These are phyloP conservation scores for Pagrus major DNA, from an alignment of 2,113 vertebrate genomes.

Conservation along the genomic window DNA sequence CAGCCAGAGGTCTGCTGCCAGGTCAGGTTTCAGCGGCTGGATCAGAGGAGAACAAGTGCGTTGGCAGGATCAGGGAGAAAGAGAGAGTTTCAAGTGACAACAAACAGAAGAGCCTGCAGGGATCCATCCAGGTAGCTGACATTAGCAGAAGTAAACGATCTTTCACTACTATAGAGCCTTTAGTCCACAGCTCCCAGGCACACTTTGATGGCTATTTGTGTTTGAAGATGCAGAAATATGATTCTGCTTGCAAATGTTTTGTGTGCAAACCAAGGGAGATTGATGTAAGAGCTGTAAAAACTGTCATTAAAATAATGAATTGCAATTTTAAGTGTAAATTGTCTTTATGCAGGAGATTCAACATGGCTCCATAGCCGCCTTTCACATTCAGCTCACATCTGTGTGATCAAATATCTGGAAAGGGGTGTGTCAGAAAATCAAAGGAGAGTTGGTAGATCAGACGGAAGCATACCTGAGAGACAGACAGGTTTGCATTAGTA, in stretches of 20 bases:
- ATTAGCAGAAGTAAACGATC: slow-evolving; percentile 12
- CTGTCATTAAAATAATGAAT: background rate
- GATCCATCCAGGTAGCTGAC: background rate
- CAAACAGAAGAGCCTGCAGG: slow-evolving; percentile 51
- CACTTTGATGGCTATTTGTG: slow-evolving; percentile 9
- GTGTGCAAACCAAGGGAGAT: background rate
- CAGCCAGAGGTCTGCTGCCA: slow-evolving; percentile 62
- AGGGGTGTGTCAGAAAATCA: background rate
- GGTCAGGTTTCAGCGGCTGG: slow-evolving; percentile 70
- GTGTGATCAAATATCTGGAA: slow-evolving; percentile 16
- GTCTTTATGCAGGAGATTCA: background rate
- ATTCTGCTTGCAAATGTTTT: background rate
- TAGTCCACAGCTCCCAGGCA: slow-evolving; percentile 9
- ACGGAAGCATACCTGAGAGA: background rate
- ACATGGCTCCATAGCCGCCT: background rate
- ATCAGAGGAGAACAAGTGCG: slow-evolving; percentile 37
- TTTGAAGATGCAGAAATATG: slow-evolving; percentile 32
- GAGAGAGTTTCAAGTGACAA: slow-evolving; percentile 57
- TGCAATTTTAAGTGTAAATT: background rate
- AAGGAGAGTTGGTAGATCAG: slow-evolving; percentile 5
- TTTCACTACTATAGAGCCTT: background rate
- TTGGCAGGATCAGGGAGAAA: slow-evolving; percentile 33
- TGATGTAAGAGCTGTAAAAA: background rate
- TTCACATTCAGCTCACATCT: background rate
- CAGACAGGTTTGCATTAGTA: background rate